A percentile compares a stretch with the other conserved stretches of the same genome.
Evolutionary conservation across 1,140 invertebrate species (phyloP).

Genomic region (Macrobrachium nipponense): DNA sequence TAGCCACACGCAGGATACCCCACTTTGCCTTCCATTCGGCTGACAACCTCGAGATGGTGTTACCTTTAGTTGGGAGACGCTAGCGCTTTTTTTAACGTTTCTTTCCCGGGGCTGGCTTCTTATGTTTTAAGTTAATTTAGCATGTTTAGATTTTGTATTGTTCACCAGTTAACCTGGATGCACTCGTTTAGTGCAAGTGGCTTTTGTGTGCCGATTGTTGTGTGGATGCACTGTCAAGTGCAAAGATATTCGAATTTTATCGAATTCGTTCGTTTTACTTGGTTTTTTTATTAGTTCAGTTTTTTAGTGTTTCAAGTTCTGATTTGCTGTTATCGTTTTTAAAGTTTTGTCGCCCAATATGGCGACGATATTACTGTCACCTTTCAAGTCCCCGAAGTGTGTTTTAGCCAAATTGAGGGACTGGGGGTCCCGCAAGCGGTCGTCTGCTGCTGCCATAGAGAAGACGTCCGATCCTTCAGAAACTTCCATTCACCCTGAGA

Average conservation of each 20-base stretch:
- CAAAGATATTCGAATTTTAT: background rate
- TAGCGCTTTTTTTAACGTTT: too few relatives aligned
- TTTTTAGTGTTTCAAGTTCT: conserved; percentile 16
- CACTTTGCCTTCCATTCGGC: too few relatives aligned
- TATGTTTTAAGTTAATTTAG: too few relatives aligned
- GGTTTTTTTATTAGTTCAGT: background rate
- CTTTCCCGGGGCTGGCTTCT: too few relatives aligned
- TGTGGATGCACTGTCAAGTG: background rate
- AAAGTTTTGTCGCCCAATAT: conserved; percentile 14
- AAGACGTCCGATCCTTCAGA: background rate
- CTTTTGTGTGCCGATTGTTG: background rate
- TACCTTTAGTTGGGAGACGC: too few relatives aligned
- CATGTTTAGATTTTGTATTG: too few relatives aligned
- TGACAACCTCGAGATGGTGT: too few relatives aligned
- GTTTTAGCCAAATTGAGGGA: conserved; percentile 49
- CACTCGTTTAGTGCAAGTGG: too few relatives aligned
- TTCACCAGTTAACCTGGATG: too few relatives aligned
- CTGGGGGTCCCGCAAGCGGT: conserved; percentile 53
- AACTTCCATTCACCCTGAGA: background rate
- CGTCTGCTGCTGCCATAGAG: background rate
- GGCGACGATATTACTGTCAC: conserved; percentile 51
- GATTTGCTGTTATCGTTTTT: conserved; percentile 1
- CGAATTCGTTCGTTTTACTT: conserved; percentile 10
- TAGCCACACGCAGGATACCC: too few relatives aligned
- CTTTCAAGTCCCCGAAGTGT: conserved; percentile 58